Evolutionary conservation across 2,888 invertebrate genomes (phyloP).

Genomic region (Heliconius cydno): DNA sequence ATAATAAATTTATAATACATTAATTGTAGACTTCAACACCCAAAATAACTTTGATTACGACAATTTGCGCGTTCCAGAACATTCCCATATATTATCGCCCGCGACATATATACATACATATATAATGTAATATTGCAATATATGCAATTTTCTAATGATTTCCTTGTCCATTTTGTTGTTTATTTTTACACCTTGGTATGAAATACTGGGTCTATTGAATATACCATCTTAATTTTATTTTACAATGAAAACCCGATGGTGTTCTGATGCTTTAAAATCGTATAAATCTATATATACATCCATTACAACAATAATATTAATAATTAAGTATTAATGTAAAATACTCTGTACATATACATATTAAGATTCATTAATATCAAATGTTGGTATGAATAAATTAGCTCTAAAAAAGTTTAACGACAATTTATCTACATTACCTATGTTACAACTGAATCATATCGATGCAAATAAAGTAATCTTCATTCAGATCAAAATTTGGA

Average conservation of each 20-base stretch:
- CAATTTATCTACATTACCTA: slow-evolving; percentile 56
- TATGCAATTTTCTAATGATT: slow-evolving; percentile 31
- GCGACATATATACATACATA: slow-evolving; percentile 37
- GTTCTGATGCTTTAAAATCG: slow-evolving; percentile 53
- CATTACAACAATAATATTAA: slow-evolving; percentile 51
- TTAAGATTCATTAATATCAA: slow-evolving; percentile 47
- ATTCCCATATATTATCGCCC: slow-evolving; percentile 40
- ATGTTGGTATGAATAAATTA: slow-evolving; percentile 53
- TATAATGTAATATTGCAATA: slow-evolving; percentile 16
- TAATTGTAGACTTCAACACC: slow-evolving; percentile 38
- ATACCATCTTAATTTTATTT: slow-evolving; percentile 44
- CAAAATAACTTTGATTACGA: slow-evolving; percentile 22
- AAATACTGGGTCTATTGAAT: slow-evolving; percentile 51
- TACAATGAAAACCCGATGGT: slow-evolving; percentile 49
- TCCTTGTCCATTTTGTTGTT: slow-evolving; percentile 1
- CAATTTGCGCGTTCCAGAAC: slow-evolving; percentile 26
- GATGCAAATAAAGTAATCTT: background rate
- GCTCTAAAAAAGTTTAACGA: slow-evolving; percentile 54
- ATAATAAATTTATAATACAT: slow-evolving; percentile 35
- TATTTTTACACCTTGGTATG: slow-evolving; percentile 36
- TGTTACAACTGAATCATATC: slow-evolving; percentile 37
- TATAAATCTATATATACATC: slow-evolving; percentile 62
- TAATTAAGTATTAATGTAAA: slow-evolving; percentile 53
- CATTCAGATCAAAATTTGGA: background rate
- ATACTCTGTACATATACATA: slow-evolving; percentile 59